Evolutionary conservation across 2,797 vertebrate species (phyloP).

Genomic region (Propithecus perrieri): DNA sequence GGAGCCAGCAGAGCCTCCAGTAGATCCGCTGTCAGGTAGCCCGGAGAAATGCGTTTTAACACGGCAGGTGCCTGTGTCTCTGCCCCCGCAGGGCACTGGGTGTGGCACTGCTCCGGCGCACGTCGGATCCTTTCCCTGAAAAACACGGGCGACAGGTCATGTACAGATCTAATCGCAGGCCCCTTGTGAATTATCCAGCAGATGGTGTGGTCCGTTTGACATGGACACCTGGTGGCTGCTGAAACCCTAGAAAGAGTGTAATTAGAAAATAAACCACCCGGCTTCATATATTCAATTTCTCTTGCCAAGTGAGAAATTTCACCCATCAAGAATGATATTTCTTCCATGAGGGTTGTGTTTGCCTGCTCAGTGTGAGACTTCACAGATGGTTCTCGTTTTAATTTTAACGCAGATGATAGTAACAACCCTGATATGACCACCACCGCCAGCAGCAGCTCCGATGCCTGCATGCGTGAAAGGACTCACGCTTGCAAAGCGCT

Average conservation of each 20-base stretch:
- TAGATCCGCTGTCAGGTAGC: accelerated
- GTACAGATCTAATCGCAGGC: background rate
- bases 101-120: background rate
- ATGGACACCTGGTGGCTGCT: background rate
- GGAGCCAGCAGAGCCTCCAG: background rate
- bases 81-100: background rate
- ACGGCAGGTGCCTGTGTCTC: background rate
- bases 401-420: background rate
- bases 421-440: background rate
- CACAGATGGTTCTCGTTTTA: background rate
- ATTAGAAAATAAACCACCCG: background rate
- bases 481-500: background rate
- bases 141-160: background rate
- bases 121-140: background rate
- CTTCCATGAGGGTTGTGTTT: background rate
- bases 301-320: background rate
- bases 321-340: background rate
- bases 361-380: background rate
- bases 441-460: accelerated
- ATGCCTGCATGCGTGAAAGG: background rate
- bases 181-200: background rate
- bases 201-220: background rate
- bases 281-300: background rate
- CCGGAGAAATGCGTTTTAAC: accelerated
- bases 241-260: conserved; percentile 36